Evolutionary conservation across 2,888 invertebrate genomes (phyloP).

Genomic region (Dynastes maya): DNA sequence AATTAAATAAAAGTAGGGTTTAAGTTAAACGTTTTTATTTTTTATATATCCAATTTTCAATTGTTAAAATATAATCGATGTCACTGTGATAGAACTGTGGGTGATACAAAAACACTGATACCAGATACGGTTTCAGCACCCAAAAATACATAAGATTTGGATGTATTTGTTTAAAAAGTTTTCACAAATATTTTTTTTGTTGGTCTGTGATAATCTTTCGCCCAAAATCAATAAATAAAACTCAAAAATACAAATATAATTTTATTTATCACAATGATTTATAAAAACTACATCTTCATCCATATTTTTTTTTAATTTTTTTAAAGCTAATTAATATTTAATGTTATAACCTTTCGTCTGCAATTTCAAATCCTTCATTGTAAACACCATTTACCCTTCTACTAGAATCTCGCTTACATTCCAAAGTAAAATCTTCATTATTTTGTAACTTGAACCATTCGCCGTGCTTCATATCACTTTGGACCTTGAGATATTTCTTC

Average conservation of each 20-base stretch:
- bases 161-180: too few species aligned
- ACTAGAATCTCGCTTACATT: not conserved
- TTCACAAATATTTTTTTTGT: too few species aligned
- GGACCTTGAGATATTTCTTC: slow-evolving; percentile 42
- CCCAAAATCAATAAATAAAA: not conserved
- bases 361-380: slow-evolving; percentile 38
- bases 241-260: not conserved
- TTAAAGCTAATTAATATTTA: not conserved
- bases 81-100: too few species aligned
- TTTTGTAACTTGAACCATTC: slow-evolving; percentile 11
- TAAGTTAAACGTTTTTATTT: too few species aligned
- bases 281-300: slow-evolving; percentile 4
- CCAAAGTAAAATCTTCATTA: not conserved
- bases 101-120: too few species aligned
- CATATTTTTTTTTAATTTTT: not conserved
- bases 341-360: slow-evolving; percentile 18
- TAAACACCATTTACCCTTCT: slow-evolving; percentile 8
- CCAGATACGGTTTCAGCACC: too few species aligned
- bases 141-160: too few species aligned
- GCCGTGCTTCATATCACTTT: slow-evolving; percentile 18
- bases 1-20: too few species aligned
- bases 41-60: too few species aligned
- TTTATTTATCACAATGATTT: slow-evolving; percentile 34
- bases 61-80: too few species aligned
- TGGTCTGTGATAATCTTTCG: not conserved